phyloP scores from a whole-genome alignment of 2,113 vertebrate genomes.

The Phocoena phocoena region DNA sequence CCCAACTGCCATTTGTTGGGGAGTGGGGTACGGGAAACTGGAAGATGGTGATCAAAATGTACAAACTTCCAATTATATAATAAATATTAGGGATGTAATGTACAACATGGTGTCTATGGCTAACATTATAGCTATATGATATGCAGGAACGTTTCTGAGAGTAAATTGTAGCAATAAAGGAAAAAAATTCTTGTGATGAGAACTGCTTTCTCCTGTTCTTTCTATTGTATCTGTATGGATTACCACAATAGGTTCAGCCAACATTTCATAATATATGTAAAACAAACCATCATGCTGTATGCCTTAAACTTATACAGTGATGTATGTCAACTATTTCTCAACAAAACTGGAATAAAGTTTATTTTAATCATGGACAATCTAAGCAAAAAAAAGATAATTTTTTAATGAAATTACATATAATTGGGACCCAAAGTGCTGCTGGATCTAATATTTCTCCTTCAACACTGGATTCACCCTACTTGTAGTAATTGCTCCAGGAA shows the following conservation, averaged over 20 bases:
- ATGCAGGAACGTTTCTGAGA: background rate
- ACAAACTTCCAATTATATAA: background rate
- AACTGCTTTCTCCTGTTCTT: background rate
- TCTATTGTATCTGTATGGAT: background rate
- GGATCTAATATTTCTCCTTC: background rate
- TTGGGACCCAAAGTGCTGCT: too few species aligned
- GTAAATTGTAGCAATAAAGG: too few species aligned
- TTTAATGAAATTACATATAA: background rate
- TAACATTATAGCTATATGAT: background rate
- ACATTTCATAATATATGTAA: background rate
- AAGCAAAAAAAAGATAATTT: background rate
- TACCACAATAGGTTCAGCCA: background rate
- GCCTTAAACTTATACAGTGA: background rate
- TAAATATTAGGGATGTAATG: background rate
- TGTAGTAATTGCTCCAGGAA: background rate
- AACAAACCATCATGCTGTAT: background rate
- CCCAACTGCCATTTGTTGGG: background rate
- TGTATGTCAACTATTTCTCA: background rate
- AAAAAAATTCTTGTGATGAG: too few species aligned
- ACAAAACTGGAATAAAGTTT: background rate
- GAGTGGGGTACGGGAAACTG: rapidly evolving
- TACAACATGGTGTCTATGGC: background rate
- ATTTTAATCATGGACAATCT: background rate
- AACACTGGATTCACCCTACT: background rate
- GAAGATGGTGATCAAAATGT: background rate